Base-by-base conservation (phyloP, 2,113 vertebrate species). In the Cavia porcellus region DNA sequence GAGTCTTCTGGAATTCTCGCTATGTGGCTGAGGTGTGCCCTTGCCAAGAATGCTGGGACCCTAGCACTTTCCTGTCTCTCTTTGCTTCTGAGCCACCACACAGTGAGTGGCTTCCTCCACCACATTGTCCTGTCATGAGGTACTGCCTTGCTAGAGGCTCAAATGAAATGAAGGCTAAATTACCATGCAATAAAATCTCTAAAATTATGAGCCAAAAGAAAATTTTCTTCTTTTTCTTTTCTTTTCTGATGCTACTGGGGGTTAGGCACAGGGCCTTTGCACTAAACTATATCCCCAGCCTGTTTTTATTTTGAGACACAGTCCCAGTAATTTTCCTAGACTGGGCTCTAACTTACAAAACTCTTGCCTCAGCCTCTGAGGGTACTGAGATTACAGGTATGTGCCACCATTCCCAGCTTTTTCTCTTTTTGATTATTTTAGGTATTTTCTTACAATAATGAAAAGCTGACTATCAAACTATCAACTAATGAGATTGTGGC, bases 121-220 rank as follows among this genome's bases (percentile, higher is more conserved):
- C 7, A 35, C 25, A 4, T 0, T 5, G 7, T 47, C 70, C 24
- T 5, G 0, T 38, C 47, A 19, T 35, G 32, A 38, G 19, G 8
- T n/a, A 38, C 70, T 62, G 70, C 55, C 90, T 75, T 19, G 11
- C 32, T 5, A 83, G 13, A 45, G 42, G 66, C 55, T 30, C 85
- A 3, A 70, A 59, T 42, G 52, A 35, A 89, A 24, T 12, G 47
- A 35, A 42, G 42, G 30, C 12, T 55, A 83, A 62, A 28, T 3
- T 6, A 50, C 55, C 13, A 74, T 25, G 57, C 28, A 61, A 19
- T 62, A 68, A 75, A 89, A 89, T 28, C 15, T 50, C 55, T n/a
- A 72, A 64, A 89, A 45, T 30, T 64, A 50, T 59, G 35, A 89
- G 24, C 25, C 45, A 45, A 89, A 52, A 25, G 38, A 55, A 72